Evolutionary conservation across 2,113 vertebrate genomes (phyloP).

Genomic region (Ptyas mucosa): DNA sequence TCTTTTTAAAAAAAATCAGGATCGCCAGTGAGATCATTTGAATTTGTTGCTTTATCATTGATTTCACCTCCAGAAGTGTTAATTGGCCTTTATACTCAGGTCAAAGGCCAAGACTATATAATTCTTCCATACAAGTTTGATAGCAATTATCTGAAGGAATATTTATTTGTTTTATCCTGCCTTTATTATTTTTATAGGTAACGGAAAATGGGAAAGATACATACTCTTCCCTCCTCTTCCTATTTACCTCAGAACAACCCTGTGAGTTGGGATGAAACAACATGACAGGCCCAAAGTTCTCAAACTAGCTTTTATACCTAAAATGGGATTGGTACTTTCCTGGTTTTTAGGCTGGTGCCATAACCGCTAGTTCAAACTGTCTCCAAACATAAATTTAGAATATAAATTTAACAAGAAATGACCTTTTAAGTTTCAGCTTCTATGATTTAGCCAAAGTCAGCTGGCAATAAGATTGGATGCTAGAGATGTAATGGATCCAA

Average conservation of each 20-base stretch:
- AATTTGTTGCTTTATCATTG: background rate
- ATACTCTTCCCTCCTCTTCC: too few species aligned
- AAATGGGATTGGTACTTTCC: background rate
- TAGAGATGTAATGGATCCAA: background rate
- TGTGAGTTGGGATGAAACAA: background rate
- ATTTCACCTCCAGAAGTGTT: background rate
- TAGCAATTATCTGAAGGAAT: background rate
- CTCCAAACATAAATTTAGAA: background rate
- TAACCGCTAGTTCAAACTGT: background rate
- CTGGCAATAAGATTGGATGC: background rate
- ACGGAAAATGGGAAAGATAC: too few species aligned
- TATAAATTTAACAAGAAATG: background rate
- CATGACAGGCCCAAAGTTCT: background rate
- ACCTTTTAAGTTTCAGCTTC: constrained; percentile 33
- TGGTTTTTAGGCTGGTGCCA: background rate
- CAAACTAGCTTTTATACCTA: background rate
- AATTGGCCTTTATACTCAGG: background rate
- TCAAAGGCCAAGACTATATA: background rate
- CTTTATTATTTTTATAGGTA: too few species aligned
- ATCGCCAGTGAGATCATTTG: background rate
- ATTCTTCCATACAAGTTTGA: background rate
- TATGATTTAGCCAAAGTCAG: constrained; percentile 29
- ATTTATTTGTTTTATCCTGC: background rate
- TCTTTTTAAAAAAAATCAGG: background rate
- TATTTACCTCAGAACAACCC: too few species aligned